Evolutionary conservation across 1,140 invertebrate genomes (phyloP).

Genomic region (Zaprionus lachaisei): DNA sequence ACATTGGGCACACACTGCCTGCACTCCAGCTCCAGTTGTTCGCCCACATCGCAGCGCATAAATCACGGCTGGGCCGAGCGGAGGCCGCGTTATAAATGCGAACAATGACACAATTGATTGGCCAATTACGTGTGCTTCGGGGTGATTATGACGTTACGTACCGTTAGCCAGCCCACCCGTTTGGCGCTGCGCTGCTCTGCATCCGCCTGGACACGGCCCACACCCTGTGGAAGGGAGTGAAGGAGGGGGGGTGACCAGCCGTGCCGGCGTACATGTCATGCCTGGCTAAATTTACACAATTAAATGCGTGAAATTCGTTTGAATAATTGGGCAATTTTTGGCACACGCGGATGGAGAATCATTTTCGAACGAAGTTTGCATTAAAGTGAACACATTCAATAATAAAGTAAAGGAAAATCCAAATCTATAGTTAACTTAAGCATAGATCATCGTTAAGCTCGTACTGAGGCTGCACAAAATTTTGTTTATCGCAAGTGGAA

Average conservation of each 20-base stretch:
- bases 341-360: constrained; percentile 17
- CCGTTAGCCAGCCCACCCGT: constrained; percentile 61
- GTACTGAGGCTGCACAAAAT: constrained; percentile 16
- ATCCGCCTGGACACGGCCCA: constrained; percentile 4
- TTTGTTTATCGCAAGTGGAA: constrained; percentile 18
- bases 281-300: constrained; percentile 81
- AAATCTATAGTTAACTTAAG: background rate
- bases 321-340: constrained; percentile 81
- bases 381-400: constrained; percentile 24
- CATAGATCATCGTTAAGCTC: constrained; percentile 30
- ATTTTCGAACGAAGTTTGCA: constrained; percentile 17
- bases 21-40: constrained; percentile 3
- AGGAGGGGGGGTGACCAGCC: constrained; percentile 20
- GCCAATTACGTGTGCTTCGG: constrained; percentile 83
- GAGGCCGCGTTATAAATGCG: constrained; percentile 83
- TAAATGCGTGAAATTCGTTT: constrained; percentile 83
- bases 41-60: constrained; percentile 47
- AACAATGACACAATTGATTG: constrained; percentile 84
- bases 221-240: background rate
- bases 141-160: constrained; percentile 82
- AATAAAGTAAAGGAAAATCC: background rate
- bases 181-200: constrained; percentile 11
- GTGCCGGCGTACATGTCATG: constrained; percentile 61
- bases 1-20: background rate
- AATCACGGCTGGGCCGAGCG: constrained; percentile 61